Base-by-base conservation (phyloP, 2,888 invertebrate genomes). In the Buathra laborator region DNA sequence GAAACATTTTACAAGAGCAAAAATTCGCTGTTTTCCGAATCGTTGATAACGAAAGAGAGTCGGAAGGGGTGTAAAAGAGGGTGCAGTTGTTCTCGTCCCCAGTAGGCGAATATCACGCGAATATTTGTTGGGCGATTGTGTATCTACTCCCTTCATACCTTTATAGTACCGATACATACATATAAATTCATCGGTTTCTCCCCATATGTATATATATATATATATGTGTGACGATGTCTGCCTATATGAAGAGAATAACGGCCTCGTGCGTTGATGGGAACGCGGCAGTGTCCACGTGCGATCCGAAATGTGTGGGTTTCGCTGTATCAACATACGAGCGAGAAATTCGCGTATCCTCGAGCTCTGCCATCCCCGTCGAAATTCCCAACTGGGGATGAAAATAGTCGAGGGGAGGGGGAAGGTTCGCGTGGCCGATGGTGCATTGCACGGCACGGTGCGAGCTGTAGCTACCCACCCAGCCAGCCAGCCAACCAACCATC, bases 381-480 rank as follows among this genome's bases (percentile, higher is more conserved):
- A 86, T 86, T 86, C 84, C 81, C 77, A 86, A 78, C 83, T 70
- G 81, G 83, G 81, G 81, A 83, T 86, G 86, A 81, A 86, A 86
- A 86, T 85, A 80, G 72, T 71, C 80, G 83, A 59, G 67, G 76
- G 10, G 59, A 29, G 59, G 59, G 29, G n/a, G 14, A 62, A 14
- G 59, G 80, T 76, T 85, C 66, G 82, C 82, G 79, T 72, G 85
- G 79, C 71, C 68, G 79, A 75, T 79, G 79, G 85, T 85, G 79
- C 76, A 85, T 83, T 85, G 82, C 85, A 76, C 76, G 78, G 80
- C 75, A 71, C 75, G 77, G 56, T 72, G 59, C 64, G 81, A 44
- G 53, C 66, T 43, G 66, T 70, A 79, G 75, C 82, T 59, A 66
- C 62, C 74, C 43, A 79, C 59, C 77, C 66, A 64, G 62, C 37